Evolutionary conservation across 2,888 invertebrate genomes (phyloP).

Genomic region (Busseola fusca): DNA sequence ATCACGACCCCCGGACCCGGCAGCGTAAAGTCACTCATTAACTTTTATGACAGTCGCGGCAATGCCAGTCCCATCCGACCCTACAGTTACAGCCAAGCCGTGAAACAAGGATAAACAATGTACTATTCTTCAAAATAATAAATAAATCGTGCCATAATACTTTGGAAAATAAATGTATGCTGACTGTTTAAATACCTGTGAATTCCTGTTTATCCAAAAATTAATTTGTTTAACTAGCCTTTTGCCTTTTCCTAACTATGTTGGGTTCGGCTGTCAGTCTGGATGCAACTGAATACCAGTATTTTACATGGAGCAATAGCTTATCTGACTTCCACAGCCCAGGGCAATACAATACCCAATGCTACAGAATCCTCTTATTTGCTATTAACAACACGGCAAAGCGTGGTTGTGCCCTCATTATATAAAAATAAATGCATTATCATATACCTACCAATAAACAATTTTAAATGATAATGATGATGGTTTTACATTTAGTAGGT

Average conservation of each 20-base stretch:
- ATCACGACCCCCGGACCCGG: constrained; percentile 83
- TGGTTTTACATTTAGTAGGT: neutral
- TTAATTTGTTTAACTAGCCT: neutral
- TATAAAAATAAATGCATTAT: neutral
- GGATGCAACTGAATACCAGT: neutral
- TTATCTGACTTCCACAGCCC: neutral
- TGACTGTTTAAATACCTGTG: neutral
- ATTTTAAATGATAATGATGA: neutral
- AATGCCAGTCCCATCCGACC: constrained; percentile 82
- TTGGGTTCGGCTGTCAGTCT: neutral
- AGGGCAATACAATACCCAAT: neutral
- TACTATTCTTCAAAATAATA: neutral
- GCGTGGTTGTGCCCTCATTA: neutral
- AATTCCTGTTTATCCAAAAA: neutral
- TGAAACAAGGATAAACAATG: constrained; percentile 80
- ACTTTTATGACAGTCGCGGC: constrained; percentile 83
- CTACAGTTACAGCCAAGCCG: constrained; percentile 83
- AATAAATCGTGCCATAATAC: constrained; percentile 31
- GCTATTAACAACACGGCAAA: neutral
- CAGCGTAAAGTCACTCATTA: constrained; percentile 80
- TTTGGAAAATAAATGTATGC: constrained; percentile 7
- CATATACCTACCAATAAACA: neutral
- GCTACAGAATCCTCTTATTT: neutral
- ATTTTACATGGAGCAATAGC: neutral
- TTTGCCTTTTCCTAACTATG: no score